phyloP scores from a whole-genome alignment of 2,888 invertebrate genomes.

The Dicyrtoma fusca region DNA sequence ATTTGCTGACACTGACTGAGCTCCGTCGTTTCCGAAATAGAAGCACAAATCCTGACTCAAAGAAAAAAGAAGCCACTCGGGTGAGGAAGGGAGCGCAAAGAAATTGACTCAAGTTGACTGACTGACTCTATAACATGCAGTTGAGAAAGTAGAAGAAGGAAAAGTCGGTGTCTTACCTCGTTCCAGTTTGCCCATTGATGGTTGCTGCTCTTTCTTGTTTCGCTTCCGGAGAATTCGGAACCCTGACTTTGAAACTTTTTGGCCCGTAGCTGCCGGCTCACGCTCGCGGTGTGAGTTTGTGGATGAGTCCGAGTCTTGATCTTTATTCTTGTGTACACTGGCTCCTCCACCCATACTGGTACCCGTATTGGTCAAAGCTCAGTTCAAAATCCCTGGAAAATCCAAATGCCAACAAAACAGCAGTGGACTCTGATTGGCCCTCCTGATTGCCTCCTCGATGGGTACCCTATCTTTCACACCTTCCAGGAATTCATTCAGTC shows the following conservation, averaged over 20 bases:
- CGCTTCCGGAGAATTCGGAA: conserved; percentile 52
- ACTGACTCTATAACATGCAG: background rate
- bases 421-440: background rate
- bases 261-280: conserved; percentile 33
- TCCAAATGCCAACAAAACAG: conserved; percentile 13
- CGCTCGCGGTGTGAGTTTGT: conserved; percentile 44
- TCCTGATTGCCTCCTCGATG: conserved; percentile 11
- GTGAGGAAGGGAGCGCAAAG: too few species aligned
- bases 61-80: too few species aligned
- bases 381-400: conserved; percentile 4
- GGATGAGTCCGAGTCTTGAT: conserved; percentile 51
- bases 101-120: background rate
- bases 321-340: conserved; percentile 53
- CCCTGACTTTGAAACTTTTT: conserved; percentile 51
- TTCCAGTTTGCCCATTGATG: conserved; percentile 55
- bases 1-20: too few species aligned
- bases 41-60: too few species aligned
- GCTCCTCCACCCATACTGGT: conserved; percentile 55
- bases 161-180: conserved; percentile 44
- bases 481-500: background rate
- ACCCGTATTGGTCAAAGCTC: background rate
- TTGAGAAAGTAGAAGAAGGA: background rate
- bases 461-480: conserved; percentile 8
- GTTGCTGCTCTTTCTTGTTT: conserved; percentile 49
- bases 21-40: too few species aligned